Conservation (phyloP, 2,113 vertebrate species). For the Varanus salvator region DNA sequence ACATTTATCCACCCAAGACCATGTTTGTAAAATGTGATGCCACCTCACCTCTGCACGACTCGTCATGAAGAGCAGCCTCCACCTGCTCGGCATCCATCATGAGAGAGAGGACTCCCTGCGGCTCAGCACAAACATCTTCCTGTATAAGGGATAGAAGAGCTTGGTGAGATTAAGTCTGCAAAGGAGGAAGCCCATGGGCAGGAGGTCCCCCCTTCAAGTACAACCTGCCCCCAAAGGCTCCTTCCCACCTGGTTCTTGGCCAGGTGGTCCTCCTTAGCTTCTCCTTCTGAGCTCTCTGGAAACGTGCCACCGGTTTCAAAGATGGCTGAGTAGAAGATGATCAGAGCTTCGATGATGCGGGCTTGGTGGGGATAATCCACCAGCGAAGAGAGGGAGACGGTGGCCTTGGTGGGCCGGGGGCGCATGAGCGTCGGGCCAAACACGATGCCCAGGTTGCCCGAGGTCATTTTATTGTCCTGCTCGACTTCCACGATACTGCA, state of each 20-base stretch:
- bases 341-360: constrained; percentile 89
- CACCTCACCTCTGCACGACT: constrained; percentile 44
- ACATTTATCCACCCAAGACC: neutral
- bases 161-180: neutral
- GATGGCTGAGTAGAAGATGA: constrained; percentile 87
- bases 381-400: constrained; percentile 92
- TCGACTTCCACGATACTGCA: constrained; percentile 92
- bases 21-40: neutral
- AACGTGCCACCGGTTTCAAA: constrained; percentile 66
- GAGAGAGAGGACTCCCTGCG: neutral
- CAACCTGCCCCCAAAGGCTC: neutral
- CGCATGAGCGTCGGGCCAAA: constrained; percentile 96
- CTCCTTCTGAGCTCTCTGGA: neutral
- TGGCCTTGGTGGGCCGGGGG: constrained; percentile 92
- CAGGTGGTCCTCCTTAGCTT: rapidly evolving
- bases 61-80: neutral
- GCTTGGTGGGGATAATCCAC: constrained; percentile 98
- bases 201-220: rapidly evolving
- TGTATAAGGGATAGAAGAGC: neutral
- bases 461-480: constrained; percentile 96
- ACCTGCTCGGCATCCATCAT: constrained; percentile 27
- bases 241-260: rapidly evolving
- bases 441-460: constrained; percentile 93
- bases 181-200: rapidly evolving
- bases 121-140: rapidly evolving